phyloP scores from a whole-genome alignment of 2,888 invertebrate species.

The Patella caerulea region DNA sequence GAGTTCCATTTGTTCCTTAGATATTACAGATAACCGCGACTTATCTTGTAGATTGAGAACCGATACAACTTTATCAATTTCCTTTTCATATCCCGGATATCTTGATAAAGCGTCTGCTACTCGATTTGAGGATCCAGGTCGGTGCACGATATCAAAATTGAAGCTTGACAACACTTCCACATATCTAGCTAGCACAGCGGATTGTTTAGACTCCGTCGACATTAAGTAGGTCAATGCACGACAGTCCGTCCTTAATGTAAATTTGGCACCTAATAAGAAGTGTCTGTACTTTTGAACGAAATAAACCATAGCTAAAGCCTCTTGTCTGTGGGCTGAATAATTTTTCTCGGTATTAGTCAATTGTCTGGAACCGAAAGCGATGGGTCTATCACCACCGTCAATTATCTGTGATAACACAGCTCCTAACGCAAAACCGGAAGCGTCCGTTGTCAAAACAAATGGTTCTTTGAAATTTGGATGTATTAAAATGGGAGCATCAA shows the following conservation, averaged over 20 bases:
- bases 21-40: not conserved
- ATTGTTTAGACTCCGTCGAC: not conserved
- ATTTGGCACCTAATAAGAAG: not conserved
- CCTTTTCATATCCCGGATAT: not conserved
- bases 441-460: not conserved
- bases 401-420: not conserved
- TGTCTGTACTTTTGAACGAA: not conserved
- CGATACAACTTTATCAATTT: not conserved
- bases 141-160: not conserved
- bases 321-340: slow-evolving; percentile 8
- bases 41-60: not conserved
- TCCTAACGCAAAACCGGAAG: not conserved
- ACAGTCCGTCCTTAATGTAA: not conserved
- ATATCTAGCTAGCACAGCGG: slow-evolving; percentile 1
- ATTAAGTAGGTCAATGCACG: not conserved
- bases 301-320: not conserved
- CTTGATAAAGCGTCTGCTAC: slow-evolving; percentile 2
- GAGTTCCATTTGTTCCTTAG: slow-evolving; percentile 4
- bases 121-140: not conserved
- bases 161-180: not conserved
- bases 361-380: not conserved
- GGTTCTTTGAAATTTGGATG: not conserved
- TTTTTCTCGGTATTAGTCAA: not conserved
- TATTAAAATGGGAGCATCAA: not conserved
- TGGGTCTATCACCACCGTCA: not conserved